Conservation (phyloP, 2,888 invertebrate genomes). For the Lithosia quadra region DNA sequence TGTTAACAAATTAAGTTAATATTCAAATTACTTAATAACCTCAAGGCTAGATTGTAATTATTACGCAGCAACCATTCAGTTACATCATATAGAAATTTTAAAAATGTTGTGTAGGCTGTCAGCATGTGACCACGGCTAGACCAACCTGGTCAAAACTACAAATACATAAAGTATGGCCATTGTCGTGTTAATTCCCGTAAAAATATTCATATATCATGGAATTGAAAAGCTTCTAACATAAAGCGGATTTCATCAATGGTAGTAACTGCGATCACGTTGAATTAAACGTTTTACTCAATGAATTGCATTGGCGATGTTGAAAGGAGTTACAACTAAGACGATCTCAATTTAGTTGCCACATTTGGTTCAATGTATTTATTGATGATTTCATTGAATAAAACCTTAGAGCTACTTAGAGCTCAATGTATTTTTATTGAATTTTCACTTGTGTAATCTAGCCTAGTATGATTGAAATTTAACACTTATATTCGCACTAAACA, state of each 20-base stretch:
- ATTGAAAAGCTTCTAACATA: not conserved
- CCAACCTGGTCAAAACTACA: not conserved
- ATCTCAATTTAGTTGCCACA: not conserved
- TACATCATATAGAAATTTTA: not conserved
- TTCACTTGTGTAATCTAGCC: not conserved
- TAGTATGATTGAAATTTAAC: not conserved
- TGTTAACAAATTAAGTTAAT: not conserved
- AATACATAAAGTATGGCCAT: not conserved
- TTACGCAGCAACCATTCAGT: not conserved
- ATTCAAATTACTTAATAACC: not conserved
- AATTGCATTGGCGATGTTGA: not conserved
- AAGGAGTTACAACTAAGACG: not conserved
- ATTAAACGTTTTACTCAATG: not conserved
- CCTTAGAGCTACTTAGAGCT: not conserved
- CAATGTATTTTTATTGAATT: not conserved
- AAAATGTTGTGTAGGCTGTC: not conserved
- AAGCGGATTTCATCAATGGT: not conserved
- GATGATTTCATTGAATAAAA: not conserved
- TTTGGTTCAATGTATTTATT: not conserved
- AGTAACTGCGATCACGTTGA: not conserved
- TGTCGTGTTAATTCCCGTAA: not conserved
- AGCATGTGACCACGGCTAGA: not conserved
- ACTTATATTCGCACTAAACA: constrained; percentile 15
- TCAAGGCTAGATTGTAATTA: not conserved
- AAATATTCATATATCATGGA: not conserved